A percentile compares a stretch with the other conserved stretches of the same genome.
phyloP scores from a whole-genome alignment of 1,140 invertebrate species.

The Stegodyphus dumicola region DNA sequence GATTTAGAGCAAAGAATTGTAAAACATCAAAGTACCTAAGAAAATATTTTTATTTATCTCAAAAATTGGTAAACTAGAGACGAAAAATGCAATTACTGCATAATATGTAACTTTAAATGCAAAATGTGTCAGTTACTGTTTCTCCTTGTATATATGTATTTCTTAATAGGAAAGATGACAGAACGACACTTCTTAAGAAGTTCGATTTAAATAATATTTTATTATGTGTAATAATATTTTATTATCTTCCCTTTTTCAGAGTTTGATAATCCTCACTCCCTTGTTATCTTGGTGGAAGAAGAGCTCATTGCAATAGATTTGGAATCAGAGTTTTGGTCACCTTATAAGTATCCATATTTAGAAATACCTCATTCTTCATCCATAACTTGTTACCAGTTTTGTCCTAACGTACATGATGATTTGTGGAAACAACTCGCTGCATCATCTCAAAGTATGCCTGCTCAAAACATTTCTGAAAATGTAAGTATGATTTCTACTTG shows the following conservation, averaged over 20 bases:
- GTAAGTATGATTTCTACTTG: constrained; percentile 14
- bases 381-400: constrained; percentile 82
- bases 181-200: too few species aligned
- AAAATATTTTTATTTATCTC: too few species aligned
- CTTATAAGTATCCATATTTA: constrained; percentile 86
- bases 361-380: constrained; percentile 93
- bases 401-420: constrained; percentile 78
- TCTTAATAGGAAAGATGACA: too few species aligned
- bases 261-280: constrained; percentile 72
- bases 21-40: too few species aligned
- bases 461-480: constrained; percentile 57
- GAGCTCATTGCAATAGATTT: constrained; percentile 93
- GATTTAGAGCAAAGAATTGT: too few species aligned
- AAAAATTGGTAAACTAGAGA: too few species aligned
- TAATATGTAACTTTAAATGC: too few species aligned
- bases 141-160: too few species aligned
- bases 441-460: constrained; percentile 75
- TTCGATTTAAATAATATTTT: too few species aligned
- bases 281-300: constrained; percentile 91
- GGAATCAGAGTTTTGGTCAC: constrained; percentile 80
- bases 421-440: constrained; percentile 79
- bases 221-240: neutral
- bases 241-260: constrained; percentile 64
- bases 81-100: too few species aligned
- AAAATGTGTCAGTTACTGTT: too few species aligned